These are phyloP conservation scores for Ceratina japonica DNA, from an alignment of 1,140 invertebrate genomes.

Conservation along the genomic window DNA sequence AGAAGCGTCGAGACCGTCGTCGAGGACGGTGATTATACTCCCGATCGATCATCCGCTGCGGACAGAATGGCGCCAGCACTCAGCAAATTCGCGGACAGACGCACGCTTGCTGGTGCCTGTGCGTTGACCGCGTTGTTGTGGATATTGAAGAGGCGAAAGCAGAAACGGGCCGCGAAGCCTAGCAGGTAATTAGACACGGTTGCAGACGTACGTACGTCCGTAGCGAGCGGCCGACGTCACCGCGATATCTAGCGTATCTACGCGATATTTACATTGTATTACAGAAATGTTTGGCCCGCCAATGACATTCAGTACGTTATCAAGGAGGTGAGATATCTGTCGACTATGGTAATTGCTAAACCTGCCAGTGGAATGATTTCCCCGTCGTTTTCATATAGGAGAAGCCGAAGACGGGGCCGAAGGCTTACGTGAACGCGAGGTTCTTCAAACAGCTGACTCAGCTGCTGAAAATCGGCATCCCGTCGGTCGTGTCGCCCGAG, in stretches of 20 bases:
- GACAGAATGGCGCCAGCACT: conserved; percentile 82
- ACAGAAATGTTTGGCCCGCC: conserved; percentile 69
- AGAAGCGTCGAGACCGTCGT: conserved; percentile 8
- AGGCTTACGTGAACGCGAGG: conserved; percentile 91
- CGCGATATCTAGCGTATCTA: conserved; percentile 14
- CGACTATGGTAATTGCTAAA: not conserved
- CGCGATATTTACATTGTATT: conserved; percentile 35
- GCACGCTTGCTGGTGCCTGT: conserved; percentile 80
- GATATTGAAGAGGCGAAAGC: conserved; percentile 79
- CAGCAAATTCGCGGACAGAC: conserved; percentile 82
- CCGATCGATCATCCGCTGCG: not conserved
- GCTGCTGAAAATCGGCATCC: conserved; percentile 92
- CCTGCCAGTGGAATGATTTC: not conserved
- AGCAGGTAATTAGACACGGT: conserved; percentile 60
- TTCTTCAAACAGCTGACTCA: conserved; percentile 90
- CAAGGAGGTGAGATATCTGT: conserved; percentile 79
- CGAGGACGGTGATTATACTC: not conserved
- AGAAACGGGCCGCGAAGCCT: conserved; percentile 69
- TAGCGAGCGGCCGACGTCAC: not conserved
- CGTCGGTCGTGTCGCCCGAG: conserved; percentile 87
- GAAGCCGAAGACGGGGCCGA: conserved; percentile 82
- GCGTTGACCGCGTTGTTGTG: conserved; percentile 80
- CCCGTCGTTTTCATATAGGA: conserved; percentile 77
- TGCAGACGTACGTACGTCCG: not conserved
- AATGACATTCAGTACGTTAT: conserved; percentile 89